Evolutionary conservation across 1,140 invertebrate species (phyloP).

Genomic region (Stenopsyche tienmushanensis): DNA sequence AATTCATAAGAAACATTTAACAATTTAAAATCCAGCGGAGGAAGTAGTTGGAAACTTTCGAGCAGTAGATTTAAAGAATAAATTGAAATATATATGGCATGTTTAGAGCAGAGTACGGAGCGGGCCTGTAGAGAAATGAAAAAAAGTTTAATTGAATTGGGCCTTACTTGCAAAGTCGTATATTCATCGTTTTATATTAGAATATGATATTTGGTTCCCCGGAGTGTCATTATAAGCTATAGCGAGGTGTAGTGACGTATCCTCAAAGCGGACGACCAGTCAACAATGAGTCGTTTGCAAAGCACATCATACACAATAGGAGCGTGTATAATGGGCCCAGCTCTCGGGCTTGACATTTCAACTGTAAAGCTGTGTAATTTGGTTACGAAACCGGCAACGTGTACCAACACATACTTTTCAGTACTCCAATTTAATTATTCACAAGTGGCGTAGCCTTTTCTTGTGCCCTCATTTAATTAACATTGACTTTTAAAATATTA

Average conservation of each 20-base stretch:
- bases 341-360: neutral
- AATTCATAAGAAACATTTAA: too few relatives aligned
- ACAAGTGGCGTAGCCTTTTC: neutral
- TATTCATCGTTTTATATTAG: too few relatives aligned
- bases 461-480: neutral
- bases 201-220: neutral
- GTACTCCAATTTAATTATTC: neutral
- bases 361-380: neutral
- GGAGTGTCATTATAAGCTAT: neutral
- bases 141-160: too few relatives aligned
- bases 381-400: conserved; percentile 1
- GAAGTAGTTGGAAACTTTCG: too few relatives aligned
- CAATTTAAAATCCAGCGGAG: too few relatives aligned
- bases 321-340: too few relatives aligned
- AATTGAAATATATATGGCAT: too few relatives aligned
- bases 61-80: too few relatives aligned
- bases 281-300: neutral
- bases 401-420: neutral
- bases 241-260: neutral
- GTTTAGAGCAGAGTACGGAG: too few relatives aligned
- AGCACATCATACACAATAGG: neutral
- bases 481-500: conserved; percentile 7
- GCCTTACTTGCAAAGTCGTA: neutral
- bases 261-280: neutral
- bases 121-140: too few relatives aligned